Conservation (phyloP, 2,888 invertebrate genomes). For the Cerastis leucographa region DNA sequence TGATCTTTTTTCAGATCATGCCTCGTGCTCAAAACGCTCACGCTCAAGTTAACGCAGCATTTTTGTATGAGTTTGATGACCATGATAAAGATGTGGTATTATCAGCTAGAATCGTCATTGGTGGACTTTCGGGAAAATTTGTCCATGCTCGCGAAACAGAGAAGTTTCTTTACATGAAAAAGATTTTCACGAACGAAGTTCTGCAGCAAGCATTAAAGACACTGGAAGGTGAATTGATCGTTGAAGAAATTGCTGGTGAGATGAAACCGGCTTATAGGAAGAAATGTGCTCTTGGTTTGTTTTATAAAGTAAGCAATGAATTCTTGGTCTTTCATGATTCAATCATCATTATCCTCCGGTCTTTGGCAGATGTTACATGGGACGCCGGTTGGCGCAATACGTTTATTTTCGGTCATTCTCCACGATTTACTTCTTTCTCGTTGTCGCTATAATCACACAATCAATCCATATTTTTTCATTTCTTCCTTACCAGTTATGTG, state of each 20-base stretch:
- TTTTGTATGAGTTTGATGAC: constrained; percentile 90
- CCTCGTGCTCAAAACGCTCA: constrained; percentile 93
- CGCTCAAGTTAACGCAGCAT: constrained; percentile 94
- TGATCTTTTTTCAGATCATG: constrained; percentile 91
- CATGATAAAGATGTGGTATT: constrained; percentile 72
- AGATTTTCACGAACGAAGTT: constrained; percentile 85
- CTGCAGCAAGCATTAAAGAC: constrained; percentile 89
- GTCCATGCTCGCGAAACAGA: constrained; percentile 92
- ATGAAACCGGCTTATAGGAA: constrained; percentile 91
- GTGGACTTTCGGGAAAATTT: constrained; percentile 89
- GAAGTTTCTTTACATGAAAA: constrained; percentile 77
- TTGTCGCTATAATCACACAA: not conserved
- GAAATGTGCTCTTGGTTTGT: constrained; percentile 90
- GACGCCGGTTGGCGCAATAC: not conserved
- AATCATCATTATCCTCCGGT: not conserved
- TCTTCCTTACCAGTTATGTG: not conserved
- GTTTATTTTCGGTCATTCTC: not conserved
- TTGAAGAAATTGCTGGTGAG: constrained; percentile 87
- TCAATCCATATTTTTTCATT: not conserved
- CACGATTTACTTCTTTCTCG: not conserved
- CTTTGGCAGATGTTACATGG: not conserved
- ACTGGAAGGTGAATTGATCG: constrained; percentile 89
- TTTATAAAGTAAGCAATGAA: constrained; percentile 91
- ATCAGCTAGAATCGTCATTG: constrained; percentile 91
- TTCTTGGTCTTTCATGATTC: not conserved